Base-by-base conservation (phyloP, 2,113 vertebrate species). In the Lycaon pictus region DNA sequence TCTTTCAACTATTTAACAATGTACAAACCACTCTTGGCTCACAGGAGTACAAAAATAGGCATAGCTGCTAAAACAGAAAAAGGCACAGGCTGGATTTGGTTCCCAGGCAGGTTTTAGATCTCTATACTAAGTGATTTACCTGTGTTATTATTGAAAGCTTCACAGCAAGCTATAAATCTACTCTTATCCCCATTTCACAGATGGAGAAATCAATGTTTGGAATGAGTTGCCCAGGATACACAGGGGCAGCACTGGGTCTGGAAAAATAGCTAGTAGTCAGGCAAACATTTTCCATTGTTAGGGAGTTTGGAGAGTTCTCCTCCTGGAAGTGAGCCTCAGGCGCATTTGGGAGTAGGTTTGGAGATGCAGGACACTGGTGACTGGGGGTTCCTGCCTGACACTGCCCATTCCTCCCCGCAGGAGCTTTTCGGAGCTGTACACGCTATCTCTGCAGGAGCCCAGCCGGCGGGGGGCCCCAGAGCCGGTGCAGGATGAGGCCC, bases 371-470 rank as follows among this genome's bases (percentile, higher is more conserved):
- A 23, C 0, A 16, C 58, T 10, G 11, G 58, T 19, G 9, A 27
- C 1, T 1, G 22, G 29, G 27, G 2, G 11, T 8, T 79, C 76
- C 83, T 23, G 32, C 17, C 83, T 95, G 74, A 90, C 25, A 1
- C 6, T 37, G 51, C 32, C 32, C 48, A 53, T 48, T 35, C 27
- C 48, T 7, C 17, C 25, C 63, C 12, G 11, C 98, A 99, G 99
- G 98, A 99, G 99, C 96, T 99, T 99, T 95, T 99, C 99, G 0
- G 99, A 99, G 98, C 98, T 99, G 32, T 99, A 99, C 98, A 98
- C 98, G 96, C 99, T 99, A 96, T 99, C 99, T 56, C 99, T 99
- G 97, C 99, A 99, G 96, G 99, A 99, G 60, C 99, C 99, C 0
- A 99, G 99, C 96, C 98, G 99, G 79, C 99, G 98, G 95, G 99